Conservation (phyloP, 2,797 vertebrate species). For the Vespertilio murinus region DNA sequence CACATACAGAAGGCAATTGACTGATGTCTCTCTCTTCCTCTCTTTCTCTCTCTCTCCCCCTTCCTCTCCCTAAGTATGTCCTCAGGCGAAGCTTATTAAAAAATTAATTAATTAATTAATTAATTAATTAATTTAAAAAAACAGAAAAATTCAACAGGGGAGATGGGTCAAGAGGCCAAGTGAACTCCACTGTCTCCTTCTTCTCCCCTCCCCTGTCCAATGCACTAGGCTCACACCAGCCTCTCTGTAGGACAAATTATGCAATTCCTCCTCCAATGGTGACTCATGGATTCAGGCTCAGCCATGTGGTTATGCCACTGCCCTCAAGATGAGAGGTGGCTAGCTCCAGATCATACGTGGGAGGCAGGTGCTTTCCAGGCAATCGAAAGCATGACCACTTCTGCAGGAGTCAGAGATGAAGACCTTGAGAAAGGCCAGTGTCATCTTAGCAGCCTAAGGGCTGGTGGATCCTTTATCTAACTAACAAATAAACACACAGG, state of each 20-base stretch:
- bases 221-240: fast-evolving
- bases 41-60: too few relatives aligned
- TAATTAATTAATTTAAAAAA: too few relatives aligned
- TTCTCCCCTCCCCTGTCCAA: background rate
- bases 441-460: background rate
- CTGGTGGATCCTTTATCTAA: background rate
- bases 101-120: too few relatives aligned
- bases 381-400: background rate
- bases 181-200: background rate
- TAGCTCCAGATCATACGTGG: background rate
- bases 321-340: background rate
- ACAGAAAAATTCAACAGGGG: background rate
- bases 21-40: background rate
- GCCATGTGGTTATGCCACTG: fast-evolving
- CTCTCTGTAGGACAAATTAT: background rate
- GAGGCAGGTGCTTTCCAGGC: background rate
- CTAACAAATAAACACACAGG: background rate
- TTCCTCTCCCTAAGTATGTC: background rate
- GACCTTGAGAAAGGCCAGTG: background rate
- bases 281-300: background rate
- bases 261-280: fast-evolving
- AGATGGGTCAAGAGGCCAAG: background rate
- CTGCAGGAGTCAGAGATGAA: background rate
- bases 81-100: background rate
- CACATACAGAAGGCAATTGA: background rate